Percentiles rank a stretch among this genome's conserved stretches.
These are phyloP conservation scores for Pipa parva DNA, from an alignment of 2,113 vertebrate species.

Conservation along the genomic window DNA sequence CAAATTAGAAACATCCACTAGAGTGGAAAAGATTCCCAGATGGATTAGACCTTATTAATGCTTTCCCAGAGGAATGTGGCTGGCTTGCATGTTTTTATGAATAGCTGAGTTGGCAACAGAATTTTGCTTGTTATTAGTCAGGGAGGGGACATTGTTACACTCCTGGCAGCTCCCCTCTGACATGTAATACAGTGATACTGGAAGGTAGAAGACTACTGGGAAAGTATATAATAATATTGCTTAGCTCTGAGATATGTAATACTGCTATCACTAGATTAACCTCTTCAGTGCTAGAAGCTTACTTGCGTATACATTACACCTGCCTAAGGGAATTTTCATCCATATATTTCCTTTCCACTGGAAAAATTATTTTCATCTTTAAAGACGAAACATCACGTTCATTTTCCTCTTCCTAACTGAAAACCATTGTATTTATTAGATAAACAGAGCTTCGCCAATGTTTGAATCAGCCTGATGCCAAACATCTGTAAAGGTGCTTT, in stretches of 20 bases:
- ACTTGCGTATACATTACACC: background rate
- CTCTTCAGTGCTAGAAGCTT: background rate
- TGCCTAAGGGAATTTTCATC: background rate
- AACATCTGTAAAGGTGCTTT: constrained; percentile 4
- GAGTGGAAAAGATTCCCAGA: no score
- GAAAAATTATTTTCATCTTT: background rate
- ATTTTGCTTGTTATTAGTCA: no score
- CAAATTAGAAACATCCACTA: no score
- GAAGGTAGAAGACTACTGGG: background rate
- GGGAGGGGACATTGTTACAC: no score
- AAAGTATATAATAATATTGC: background rate
- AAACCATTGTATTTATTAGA: constrained; percentile 1
- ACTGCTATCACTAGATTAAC: background rate
- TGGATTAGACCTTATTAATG: no score
- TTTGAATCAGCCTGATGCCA: background rate
- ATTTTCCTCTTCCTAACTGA: constrained; percentile 2
- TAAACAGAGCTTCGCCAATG: constrained; percentile 6
- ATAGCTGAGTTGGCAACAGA: no score
- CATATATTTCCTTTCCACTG: background rate
- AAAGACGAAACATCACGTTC: background rate
- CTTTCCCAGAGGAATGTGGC: no score
- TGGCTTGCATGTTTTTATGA: no score
- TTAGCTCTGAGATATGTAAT: background rate
- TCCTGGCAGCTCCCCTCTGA: no score
- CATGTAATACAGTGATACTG: no score